Conservation (phyloP, 2,888 invertebrate genomes). For the Aleiodes testaceus region DNA sequence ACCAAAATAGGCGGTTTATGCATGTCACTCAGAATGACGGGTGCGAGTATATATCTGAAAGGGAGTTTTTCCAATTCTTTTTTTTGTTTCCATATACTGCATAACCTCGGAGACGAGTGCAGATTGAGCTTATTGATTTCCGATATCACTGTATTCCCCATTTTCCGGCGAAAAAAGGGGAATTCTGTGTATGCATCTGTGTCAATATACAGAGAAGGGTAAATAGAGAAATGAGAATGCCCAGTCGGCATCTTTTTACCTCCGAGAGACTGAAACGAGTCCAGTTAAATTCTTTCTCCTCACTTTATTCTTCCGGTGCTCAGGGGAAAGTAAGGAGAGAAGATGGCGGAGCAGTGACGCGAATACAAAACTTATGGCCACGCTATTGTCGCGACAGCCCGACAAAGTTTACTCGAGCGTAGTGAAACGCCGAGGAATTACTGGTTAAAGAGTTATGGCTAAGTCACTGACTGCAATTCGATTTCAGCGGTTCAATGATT, state of each 20-base stretch:
- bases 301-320: too few relatives aligned
- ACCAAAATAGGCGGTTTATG: constrained; percentile 41
- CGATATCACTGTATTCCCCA: constrained; percentile 51
- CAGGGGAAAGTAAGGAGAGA: not conserved
- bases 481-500: constrained; percentile 28
- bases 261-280: too few relatives aligned
- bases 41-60: constrained; percentile 2
- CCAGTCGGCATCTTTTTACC: too few relatives aligned
- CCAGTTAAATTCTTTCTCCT: too few relatives aligned
- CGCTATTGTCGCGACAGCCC: constrained; percentile 28
- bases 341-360: constrained; percentile 42
- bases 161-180: too few relatives aligned
- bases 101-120: constrained; percentile 45
- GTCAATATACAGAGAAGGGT: not conserved
- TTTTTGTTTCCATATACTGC: not conserved
- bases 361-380: constrained; percentile 48
- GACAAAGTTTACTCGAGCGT: constrained; percentile 32
- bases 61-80: not conserved
- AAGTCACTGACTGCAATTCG: constrained; percentile 21
- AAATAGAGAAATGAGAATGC: too few relatives aligned
- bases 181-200: too few relatives aligned
- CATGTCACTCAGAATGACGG: constrained; percentile 45
- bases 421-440: constrained; percentile 25
- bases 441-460: constrained; percentile 27
- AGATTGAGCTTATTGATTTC: constrained; percentile 63